Percentiles rank a stretch among this genome's conserved stretches.
These are phyloP conservation scores for Dasysyrphus tricinctus DNA, from an alignment of 2,888 invertebrate genomes.

Conservation along the genomic window DNA sequence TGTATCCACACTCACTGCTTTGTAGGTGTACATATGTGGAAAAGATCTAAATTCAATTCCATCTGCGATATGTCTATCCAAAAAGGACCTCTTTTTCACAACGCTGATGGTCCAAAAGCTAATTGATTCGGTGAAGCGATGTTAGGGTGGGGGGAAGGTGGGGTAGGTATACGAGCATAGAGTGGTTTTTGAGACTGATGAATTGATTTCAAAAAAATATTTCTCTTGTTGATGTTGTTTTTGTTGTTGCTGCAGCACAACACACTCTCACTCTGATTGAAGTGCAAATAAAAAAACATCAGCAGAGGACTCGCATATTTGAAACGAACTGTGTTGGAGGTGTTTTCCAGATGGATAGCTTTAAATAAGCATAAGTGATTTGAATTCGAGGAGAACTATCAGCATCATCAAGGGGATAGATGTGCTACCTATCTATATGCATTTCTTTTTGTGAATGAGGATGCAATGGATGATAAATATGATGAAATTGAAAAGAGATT, in stretches of 20 bases:
- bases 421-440: background rate
- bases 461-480: conserved; percentile 1
- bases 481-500: conserved; percentile 5
- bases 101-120: conserved; percentile 27
- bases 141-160: no score
- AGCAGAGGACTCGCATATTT: conserved; percentile 2
- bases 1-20: background rate
- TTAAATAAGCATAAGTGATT: conserved; percentile 28
- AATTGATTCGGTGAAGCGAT: conserved; percentile 21
- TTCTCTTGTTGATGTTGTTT: background rate
- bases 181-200: conserved; percentile 32
- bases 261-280: background rate
- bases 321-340: conserved; percentile 18
- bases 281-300: conserved; percentile 9
- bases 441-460: background rate
- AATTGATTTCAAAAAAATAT: conserved; percentile 28
- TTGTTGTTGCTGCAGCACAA: background rate
- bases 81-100: conserved; percentile 21
- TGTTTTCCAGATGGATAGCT: conserved; percentile 29
- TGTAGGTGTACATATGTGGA: background rate
- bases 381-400: conserved; percentile 4
- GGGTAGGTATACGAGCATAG: background rate
- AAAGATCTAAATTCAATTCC: background rate
- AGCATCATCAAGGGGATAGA: background rate
- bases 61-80: background rate